These are phyloP conservation scores for Zapornia atra DNA, from an alignment of 2,113 vertebrate species.

Conservation along the genomic window DNA sequence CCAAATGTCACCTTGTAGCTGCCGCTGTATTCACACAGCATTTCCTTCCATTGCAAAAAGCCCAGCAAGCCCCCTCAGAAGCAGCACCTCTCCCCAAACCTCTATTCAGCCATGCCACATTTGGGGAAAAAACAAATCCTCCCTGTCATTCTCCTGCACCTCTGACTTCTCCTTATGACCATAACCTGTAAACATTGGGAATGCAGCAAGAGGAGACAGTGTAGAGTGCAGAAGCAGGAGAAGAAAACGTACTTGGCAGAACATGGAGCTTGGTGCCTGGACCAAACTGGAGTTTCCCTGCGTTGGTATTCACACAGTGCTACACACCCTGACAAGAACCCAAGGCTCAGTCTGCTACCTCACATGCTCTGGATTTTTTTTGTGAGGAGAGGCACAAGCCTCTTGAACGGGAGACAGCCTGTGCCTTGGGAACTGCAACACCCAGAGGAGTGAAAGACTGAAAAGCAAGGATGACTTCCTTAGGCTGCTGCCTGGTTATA, in stretches of 20 bases:
- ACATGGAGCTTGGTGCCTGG: not conserved
- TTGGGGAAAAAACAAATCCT: not conserved
- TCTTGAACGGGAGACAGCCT: not conserved
- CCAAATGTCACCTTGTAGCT: no score
- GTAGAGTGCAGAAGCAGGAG: not conserved
- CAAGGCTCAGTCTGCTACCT: not conserved
- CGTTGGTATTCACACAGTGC: accelerated
- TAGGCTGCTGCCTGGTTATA: no score
- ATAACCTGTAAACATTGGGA: no score
- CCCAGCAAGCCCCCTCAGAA: no score
- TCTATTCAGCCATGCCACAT: no score
- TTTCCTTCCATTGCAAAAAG: no score
- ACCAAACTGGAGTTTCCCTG: not conserved
- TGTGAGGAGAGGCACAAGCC: accelerated
- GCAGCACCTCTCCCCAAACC: no score
- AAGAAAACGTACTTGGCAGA: not conserved
- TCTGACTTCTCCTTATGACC: not conserved
- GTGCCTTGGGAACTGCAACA: not conserved
- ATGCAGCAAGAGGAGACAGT: no score
- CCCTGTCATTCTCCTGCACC: not conserved
- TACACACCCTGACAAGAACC: not conserved
- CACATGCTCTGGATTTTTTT: not conserved
- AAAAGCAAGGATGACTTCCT: not conserved
- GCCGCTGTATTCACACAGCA: no score
- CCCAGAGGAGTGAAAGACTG: not conserved